A percentile compares a stretch with the other conserved stretches of the same genome.
Conservation (phyloP, 1,140 invertebrate genomes). For the Onthophagus taurus region DNA sequence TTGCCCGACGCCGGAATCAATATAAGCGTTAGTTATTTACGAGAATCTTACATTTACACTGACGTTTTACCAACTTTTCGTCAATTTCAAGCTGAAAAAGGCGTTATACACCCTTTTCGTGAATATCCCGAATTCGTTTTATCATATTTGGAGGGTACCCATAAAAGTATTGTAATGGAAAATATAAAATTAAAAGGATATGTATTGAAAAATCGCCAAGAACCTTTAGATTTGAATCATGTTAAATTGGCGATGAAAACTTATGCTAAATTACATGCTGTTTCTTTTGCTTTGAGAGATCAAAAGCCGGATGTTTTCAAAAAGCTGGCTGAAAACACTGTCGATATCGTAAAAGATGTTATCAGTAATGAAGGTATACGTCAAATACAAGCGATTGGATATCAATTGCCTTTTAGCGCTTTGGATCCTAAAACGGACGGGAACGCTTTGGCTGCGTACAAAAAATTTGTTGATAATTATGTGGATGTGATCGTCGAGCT, state of each 20-base stretch:
- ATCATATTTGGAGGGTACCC: conserved; percentile 25
- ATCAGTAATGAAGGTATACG: not conserved
- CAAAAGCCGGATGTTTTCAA: conserved; percentile 11
- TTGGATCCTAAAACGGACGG: conserved; percentile 5
- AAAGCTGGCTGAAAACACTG: conserved; percentile 6
- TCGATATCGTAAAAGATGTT: not conserved
- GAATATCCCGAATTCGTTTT: conserved; percentile 22
- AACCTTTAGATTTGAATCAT: conserved; percentile 15
- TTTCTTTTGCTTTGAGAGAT: conserved; percentile 17
- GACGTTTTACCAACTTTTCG: conserved; percentile 24
- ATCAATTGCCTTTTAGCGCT: not conserved
- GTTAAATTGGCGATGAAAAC: conserved; percentile 13
- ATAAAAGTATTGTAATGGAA: conserved; percentile 45
- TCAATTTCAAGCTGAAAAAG: conserved; percentile 20
- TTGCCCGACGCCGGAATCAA: not conserved
- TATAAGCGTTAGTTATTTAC: conserved; percentile 18
- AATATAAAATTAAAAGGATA: conserved; percentile 41
- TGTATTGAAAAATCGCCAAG: conserved; percentile 38
- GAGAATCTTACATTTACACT: conserved; percentile 27
- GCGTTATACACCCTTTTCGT: conserved; percentile 6
- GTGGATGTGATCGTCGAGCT: not conserved
- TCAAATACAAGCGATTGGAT: not conserved
- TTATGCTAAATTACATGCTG: conserved; percentile 18
- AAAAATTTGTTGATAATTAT: not conserved
- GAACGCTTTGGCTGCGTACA: not conserved